Evolutionary conservation across 2,797 vertebrate species (phyloP).

Genomic region (Adrianichthys oophorus): DNA sequence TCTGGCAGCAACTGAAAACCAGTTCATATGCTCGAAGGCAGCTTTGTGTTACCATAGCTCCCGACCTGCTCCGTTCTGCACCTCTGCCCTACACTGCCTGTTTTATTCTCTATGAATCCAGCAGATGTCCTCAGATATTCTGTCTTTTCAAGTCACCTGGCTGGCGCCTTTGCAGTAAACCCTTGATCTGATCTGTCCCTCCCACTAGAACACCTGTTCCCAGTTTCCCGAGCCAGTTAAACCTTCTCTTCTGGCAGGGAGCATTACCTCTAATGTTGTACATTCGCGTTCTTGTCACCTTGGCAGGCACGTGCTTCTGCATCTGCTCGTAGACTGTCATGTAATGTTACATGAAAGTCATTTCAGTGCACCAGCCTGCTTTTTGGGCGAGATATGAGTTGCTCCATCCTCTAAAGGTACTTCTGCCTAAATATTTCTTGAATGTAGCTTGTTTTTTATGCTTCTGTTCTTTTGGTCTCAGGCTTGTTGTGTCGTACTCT

Average conservation of each 20-base stretch:
- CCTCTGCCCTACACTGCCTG: background rate
- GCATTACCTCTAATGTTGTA: background rate
- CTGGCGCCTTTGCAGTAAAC: background rate
- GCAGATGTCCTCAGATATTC: conserved; percentile 16
- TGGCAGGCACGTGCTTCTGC: conserved; percentile 2
- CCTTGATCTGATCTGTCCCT: conserved; percentile 5
- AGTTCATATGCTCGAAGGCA: background rate
- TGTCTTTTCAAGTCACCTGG: conserved; percentile 4
- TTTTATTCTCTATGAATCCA: conserved; percentile 6
- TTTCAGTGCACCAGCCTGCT: conserved; percentile 1
- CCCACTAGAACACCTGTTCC: conserved; percentile 18
- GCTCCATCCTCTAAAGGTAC: background rate
- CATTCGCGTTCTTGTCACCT: background rate
- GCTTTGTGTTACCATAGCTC: background rate
- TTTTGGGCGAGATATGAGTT: background rate
- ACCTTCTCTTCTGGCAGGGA: background rate
- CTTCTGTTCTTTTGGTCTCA: too few species aligned
- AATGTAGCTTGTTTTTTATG: too few species aligned
- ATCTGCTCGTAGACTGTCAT: conserved; percentile 8
- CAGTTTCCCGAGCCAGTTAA: background rate
- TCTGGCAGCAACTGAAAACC: background rate
- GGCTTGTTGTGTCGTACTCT: too few species aligned
- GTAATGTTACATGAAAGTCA: conserved; percentile 8
- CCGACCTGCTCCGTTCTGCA: background rate
- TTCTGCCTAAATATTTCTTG: too few species aligned